These are phyloP conservation scores for Pelochelys cantorii DNA, from an alignment of 2,797 vertebrate genomes.

Conservation along the genomic window DNA sequence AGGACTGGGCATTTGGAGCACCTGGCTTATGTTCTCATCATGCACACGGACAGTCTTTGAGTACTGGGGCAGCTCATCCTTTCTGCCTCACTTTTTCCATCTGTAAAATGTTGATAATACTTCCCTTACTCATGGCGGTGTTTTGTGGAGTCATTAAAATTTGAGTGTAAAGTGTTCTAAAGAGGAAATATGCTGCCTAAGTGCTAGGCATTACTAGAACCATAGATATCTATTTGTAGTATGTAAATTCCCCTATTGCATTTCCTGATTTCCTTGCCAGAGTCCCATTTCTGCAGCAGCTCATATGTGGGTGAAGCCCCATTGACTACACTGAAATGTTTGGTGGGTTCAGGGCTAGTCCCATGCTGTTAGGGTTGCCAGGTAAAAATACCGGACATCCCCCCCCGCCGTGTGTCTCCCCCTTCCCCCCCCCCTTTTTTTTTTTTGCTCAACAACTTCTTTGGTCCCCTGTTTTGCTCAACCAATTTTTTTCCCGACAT, in stretches of 20 bases:
- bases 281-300: background rate
- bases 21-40: too few species aligned
- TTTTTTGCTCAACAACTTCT: too few species aligned
- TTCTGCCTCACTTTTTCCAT: background rate
- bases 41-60: fast-evolving
- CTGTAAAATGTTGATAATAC: background rate
- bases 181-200: background rate
- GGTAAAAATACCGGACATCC: too few species aligned
- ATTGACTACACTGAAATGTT: background rate
- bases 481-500: too few species aligned
- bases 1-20: background rate
- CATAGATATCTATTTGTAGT: background rate
- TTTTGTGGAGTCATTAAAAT: background rate
- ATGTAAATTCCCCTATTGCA: background rate
- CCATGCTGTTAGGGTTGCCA: background rate
- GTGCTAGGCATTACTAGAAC: fast-evolving
- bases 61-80: background rate
- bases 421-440: too few species aligned
- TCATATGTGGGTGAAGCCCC: fast-evolving
- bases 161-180: background rate
- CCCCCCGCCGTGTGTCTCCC: too few species aligned
- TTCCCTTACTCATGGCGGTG: fast-evolving
- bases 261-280: fast-evolving
- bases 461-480: too few species aligned
- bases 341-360: background rate